Conservation (phyloP, 1,140 invertebrate species). For the Scaptomyza pallida region DNA sequence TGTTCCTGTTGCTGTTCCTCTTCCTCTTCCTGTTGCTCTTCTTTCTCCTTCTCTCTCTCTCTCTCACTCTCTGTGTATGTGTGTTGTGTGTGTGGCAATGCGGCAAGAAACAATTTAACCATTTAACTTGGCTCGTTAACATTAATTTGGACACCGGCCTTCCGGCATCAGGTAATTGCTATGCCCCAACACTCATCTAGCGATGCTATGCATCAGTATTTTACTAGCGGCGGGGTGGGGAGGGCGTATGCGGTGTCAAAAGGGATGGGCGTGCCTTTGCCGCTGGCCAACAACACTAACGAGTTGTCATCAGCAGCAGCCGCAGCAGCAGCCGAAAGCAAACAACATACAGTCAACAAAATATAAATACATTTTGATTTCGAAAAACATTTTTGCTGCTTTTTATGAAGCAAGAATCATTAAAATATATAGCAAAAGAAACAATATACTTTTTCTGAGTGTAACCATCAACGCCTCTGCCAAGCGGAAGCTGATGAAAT, state of each 20-base stretch:
- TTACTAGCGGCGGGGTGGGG: not conserved
- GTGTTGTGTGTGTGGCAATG: constrained; percentile 26
- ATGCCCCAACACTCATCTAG: constrained; percentile 1
- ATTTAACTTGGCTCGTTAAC: constrained; percentile 66
- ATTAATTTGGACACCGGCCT: constrained; percentile 59
- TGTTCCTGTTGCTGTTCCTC: constrained; percentile 3
- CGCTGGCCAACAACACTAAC: constrained; percentile 37
- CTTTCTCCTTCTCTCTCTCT: not conserved
- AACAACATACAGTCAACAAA: constrained; percentile 1
- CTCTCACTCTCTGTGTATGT: not conserved
- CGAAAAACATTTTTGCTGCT: too few relatives aligned
- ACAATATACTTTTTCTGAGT: not conserved
- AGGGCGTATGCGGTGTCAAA: too few relatives aligned
- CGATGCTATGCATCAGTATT: not conserved
- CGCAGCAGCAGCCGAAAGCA: too few relatives aligned
- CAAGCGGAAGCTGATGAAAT: constrained; percentile 59
- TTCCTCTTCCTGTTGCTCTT: constrained; percentile 13
- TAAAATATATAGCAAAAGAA: too few relatives aligned
- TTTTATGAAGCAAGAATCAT: too few relatives aligned
- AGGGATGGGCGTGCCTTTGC: too few relatives aligned
- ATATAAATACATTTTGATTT: too few relatives aligned
- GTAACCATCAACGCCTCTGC: constrained; percentile 16
- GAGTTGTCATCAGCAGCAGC: constrained; percentile 52
- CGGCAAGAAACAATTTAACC: constrained; percentile 55
- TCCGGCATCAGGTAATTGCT: constrained; percentile 51